Percentiles rank a stretch among this genome's conserved stretches.
Evolutionary conservation across 2,888 invertebrate species (phyloP).

Genomic region (Drosophila kokeensis): DNA sequence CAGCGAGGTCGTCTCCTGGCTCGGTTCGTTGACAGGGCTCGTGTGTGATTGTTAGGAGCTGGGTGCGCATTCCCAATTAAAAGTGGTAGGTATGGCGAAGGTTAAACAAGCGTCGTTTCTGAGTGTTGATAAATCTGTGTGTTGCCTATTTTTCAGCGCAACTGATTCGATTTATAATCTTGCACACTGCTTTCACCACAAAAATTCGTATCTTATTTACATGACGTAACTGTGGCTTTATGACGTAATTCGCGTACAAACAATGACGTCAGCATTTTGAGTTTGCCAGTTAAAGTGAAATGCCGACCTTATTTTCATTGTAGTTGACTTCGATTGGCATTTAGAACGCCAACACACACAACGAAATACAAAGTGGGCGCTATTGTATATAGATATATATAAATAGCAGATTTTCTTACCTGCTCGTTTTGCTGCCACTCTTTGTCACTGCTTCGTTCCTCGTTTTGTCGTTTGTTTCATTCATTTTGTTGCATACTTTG

Average conservation of each 20-base stretch:
- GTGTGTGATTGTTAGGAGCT: slow-evolving; percentile 19
- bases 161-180: neutral
- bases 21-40: slow-evolving; percentile 54
- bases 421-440: slow-evolving; percentile 1
- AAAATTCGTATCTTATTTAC: neutral
- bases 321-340: slow-evolving; percentile 53
- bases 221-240: slow-evolving; percentile 57
- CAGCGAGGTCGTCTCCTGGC: slow-evolving; percentile 44
- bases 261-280: slow-evolving; percentile 17
- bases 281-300: neutral
- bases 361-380: neutral
- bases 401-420: slow-evolving; percentile 30
- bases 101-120: slow-evolving; percentile 50
- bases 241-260: slow-evolving; percentile 33
- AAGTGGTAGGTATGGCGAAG: slow-evolving; percentile 44
- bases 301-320: slow-evolving; percentile 16
- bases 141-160: slow-evolving; percentile 46
- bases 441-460: slow-evolving; percentile 12
- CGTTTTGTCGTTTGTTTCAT: slow-evolving; percentile 37
- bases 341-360: slow-evolving; percentile 32
- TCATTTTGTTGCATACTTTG: slow-evolving; percentile 53
- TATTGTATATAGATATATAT: slow-evolving; percentile 5
- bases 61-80: slow-evolving; percentile 39
- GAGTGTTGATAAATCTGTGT: slow-evolving; percentile 60
- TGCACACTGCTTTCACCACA: neutral